These are phyloP conservation scores for Anthopleura sola DNA, from an alignment of 64 coral and sea anemone species.

Conservation along the genomic window DNA sequence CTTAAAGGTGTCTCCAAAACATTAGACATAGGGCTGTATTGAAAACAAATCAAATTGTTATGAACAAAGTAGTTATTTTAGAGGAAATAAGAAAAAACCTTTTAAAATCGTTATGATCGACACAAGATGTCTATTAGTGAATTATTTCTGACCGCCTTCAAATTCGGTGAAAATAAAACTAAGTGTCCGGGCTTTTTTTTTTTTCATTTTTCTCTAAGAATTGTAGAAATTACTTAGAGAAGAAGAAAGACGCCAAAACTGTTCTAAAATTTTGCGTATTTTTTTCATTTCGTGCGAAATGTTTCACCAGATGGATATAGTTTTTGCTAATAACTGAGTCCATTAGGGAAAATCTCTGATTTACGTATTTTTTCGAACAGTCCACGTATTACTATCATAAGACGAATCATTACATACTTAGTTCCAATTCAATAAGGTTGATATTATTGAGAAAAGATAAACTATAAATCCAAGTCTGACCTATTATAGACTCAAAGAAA, in stretches of 20 bases:
- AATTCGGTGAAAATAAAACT: background rate
- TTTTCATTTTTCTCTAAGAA: background rate
- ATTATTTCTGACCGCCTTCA: background rate
- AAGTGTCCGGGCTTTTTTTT: background rate
- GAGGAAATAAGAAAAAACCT: background rate
- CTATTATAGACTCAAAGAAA: background rate
- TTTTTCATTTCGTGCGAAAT: too few relatives aligned
- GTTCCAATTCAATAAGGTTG: background rate
- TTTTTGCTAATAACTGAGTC: background rate
- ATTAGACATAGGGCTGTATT: background rate
- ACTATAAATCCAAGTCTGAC: background rate
- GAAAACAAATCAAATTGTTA: background rate
- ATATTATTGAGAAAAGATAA: background rate
- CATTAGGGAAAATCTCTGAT: background rate
- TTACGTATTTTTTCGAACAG: background rate
- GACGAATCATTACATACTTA: background rate
- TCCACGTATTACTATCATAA: background rate
- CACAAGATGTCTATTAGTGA: background rate
- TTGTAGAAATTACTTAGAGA: background rate
- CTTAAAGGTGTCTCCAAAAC: background rate
- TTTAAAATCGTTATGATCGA: background rate
- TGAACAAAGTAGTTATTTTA: background rate
- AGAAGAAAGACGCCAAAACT: background rate
- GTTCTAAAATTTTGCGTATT: too few relatives aligned
- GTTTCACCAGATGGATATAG: too few relatives aligned